Evolutionary conservation across 1,140 invertebrate genomes (phyloP), one percentile per base, ranked within the genome.

Genomic region (Ephestia elutella): DNA sequence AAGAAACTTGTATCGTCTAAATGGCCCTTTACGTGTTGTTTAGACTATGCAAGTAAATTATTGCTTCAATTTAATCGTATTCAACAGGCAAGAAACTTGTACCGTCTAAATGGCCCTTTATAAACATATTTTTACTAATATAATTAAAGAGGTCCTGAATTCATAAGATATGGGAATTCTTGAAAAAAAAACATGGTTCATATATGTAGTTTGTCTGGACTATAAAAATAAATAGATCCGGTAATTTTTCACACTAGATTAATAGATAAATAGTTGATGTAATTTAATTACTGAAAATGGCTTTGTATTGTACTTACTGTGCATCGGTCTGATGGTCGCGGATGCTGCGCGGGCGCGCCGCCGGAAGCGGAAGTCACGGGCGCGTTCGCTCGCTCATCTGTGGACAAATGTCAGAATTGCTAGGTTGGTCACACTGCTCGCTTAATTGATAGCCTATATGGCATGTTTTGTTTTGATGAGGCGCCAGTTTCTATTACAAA

Each of bases 301-400:
- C 19, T 50, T 44, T 15, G 38, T 21, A 11, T 25, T 21, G 63
- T 65, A 71, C 70, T 64, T 58, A 60, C 66, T 53, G 57, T 68
- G 80, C 63, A 65, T 65, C 74, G 82, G 79, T 85, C 78, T 72
- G 68, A 51, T 84, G 80, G 61, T 32, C 66, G 66, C 82, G 85
- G 85, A 87, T 80, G 85, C 85, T 87, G 85, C 85, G 85, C 82
- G 60, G 79, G 82, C 78, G 85, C 82, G 81, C 73, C 81, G 71
- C 80, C 80, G 85, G 82, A 87, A 87, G 71, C 84, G 85, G 85
- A 87, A 86, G 80, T 86, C 75, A 81, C 78, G 82, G 82, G 80
- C 71, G 79, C 80, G 83, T 79, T 85, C 75, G 69, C 64, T 71
- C 78, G 78, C 80, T 80, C 80, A 83, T 75, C 81, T 86, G 83